Evolutionary conservation across 2,888 invertebrate species (phyloP).

Genomic region (Chrysolina oricalcia): DNA sequence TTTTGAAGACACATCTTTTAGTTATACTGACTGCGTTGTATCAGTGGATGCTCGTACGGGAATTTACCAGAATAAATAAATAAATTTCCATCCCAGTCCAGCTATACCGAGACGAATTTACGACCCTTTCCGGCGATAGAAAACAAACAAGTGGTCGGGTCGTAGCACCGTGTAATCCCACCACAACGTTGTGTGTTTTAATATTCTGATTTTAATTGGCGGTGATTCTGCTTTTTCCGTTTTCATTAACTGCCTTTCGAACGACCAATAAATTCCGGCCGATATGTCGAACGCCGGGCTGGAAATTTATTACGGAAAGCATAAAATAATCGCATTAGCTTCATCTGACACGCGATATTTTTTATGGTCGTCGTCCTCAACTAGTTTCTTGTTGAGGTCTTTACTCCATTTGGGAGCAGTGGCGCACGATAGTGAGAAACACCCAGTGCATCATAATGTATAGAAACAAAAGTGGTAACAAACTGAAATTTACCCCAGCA

Average conservation of each 20-base stretch:
- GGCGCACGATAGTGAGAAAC: too few relatives aligned
- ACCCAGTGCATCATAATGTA: too few relatives aligned
- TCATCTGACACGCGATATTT: slow-evolving; percentile 42
- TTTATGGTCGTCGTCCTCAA: slow-evolving; percentile 43
- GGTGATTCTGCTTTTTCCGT: slow-evolving; percentile 21
- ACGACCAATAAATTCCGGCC: slow-evolving; percentile 37
- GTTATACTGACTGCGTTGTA: too few relatives aligned
- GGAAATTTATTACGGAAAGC: slow-evolving; percentile 34
- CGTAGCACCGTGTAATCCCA: not conserved
- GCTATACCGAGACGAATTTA: not conserved
- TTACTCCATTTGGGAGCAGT: slow-evolving; percentile 5
- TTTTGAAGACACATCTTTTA: too few relatives aligned
- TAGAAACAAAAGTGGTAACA: too few relatives aligned
- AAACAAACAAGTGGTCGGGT: not conserved
- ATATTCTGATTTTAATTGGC: slow-evolving; percentile 31
- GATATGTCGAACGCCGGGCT: slow-evolving; percentile 24
- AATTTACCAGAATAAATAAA: too few relatives aligned
- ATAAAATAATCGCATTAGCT: slow-evolving; percentile 33
- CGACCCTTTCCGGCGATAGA: not conserved
- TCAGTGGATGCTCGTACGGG: too few relatives aligned
- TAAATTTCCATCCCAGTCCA: not conserved
- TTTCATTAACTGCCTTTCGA: slow-evolving; percentile 27
- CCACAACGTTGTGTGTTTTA: not conserved
- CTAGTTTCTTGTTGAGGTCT: slow-evolving; percentile 27
- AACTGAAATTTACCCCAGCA: too few relatives aligned